Conservation (phyloP, 2,113 vertebrate genomes). For the Daubentonia madagascariensis region DNA sequence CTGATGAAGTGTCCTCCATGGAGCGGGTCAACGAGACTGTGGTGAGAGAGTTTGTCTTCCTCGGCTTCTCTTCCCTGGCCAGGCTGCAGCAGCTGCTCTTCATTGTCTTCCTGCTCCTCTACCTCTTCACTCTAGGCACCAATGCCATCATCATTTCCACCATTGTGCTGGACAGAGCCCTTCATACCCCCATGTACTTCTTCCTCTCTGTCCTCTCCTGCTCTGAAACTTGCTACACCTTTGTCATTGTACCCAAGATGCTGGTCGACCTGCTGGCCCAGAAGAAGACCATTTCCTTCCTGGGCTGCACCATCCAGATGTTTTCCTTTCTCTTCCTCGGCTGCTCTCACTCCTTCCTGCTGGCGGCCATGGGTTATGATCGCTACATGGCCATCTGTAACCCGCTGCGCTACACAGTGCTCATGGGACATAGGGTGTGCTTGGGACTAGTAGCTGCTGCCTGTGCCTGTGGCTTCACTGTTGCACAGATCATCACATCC, state of each 20-base stretch:
- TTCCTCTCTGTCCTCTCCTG: slow-evolving; percentile 68
- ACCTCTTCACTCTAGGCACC: slow-evolving; percentile 55
- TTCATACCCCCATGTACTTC: slow-evolving; percentile 73
- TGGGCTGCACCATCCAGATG: slow-evolving; percentile 72
- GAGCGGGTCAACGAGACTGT: slow-evolving; percentile 25
- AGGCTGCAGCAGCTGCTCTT: slow-evolving; percentile 55
- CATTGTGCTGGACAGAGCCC: slow-evolving; percentile 41
- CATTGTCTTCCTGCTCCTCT: slow-evolving; percentile 45
- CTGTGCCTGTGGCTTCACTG: slow-evolving; percentile 51
- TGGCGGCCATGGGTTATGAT: slow-evolving; percentile 70
- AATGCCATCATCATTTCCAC: slow-evolving; percentile 62
- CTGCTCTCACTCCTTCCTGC: slow-evolving; percentile 68
- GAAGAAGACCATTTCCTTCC: slow-evolving; percentile 67
- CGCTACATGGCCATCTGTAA: slow-evolving; percentile 66
- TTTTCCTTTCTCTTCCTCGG: slow-evolving; percentile 69
- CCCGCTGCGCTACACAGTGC: slow-evolving; percentile 47
- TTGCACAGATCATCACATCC: slow-evolving; percentile 51
- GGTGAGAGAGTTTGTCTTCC: slow-evolving; percentile 66
- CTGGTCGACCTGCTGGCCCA: slow-evolving; percentile 57
- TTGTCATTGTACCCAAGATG: slow-evolving; percentile 70
- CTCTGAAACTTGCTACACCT: slow-evolving; percentile 69
- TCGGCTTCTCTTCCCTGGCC: slow-evolving; percentile 14
- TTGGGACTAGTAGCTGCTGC: slow-evolving; percentile 16
- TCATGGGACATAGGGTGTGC: slow-evolving; percentile 49
- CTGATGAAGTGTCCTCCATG: background rate